phyloP scores from a whole-genome alignment of 2,113 vertebrate species.

The Leptodactylus fuscus region DNA sequence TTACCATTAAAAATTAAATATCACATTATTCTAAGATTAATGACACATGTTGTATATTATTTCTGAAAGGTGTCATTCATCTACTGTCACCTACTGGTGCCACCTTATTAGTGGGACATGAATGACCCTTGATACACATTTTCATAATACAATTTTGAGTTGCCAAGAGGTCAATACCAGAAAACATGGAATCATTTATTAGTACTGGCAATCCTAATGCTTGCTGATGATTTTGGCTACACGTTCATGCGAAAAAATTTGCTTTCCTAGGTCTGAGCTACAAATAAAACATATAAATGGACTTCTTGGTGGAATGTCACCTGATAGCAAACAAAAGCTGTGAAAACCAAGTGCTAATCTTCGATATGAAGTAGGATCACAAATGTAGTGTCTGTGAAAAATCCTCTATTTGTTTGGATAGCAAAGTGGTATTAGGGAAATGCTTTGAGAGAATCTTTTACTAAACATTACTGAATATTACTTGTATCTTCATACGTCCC shows the following conservation, averaged over 20 bases:
- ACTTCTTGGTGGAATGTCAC: conserved; percentile 25
- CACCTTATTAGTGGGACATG: too few species aligned
- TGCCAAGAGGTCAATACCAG: not conserved
- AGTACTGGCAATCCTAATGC: conserved; percentile 2
- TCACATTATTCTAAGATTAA: too few species aligned
- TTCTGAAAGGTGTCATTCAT: too few species aligned
- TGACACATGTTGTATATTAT: too few species aligned
- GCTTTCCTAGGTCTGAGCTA: conserved; percentile 2
- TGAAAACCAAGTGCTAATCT: conserved; percentile 21
- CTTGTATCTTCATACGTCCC: not conserved
- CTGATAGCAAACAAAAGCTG: conserved; percentile 22
- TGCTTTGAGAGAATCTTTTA: not conserved
- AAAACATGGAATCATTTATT: conserved; percentile 8
- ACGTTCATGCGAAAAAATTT: conserved; percentile 16
- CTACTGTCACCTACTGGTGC: too few species aligned
- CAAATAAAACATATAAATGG: not conserved
- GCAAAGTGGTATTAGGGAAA: conserved; percentile 9
- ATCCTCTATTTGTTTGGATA: conserved; percentile 16
- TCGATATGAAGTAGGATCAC: not conserved
- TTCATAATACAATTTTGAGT: not conserved
- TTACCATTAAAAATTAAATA: too few species aligned
- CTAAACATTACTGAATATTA: conserved; percentile 4
- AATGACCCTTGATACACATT: too few species aligned
- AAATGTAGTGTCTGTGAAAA: not conserved
- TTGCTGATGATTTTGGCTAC: conserved; percentile 38